phyloP scores from a whole-genome alignment of 2,113 vertebrate species.

The Cebidichthys violaceus region DNA sequence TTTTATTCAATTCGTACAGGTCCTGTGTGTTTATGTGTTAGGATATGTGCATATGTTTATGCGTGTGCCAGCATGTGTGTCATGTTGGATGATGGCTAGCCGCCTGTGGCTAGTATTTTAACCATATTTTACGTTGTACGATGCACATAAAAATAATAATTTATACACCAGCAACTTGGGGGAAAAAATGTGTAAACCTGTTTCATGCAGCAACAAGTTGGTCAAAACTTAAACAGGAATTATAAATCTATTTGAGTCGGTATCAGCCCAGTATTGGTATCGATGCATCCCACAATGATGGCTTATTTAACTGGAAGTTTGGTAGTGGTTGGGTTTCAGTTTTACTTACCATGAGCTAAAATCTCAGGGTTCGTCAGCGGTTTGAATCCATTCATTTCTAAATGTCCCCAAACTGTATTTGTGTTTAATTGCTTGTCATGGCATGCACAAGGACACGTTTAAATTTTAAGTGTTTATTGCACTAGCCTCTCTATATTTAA shows the following conservation, averaged over 20 bases:
- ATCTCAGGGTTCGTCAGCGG: background rate
- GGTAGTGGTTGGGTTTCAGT: background rate
- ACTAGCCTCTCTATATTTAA: background rate
- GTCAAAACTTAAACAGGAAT: background rate
- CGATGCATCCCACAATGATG: background rate
- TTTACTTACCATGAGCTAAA: background rate
- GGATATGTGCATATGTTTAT: background rate
- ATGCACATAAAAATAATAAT: background rate
- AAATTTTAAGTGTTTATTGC: background rate
- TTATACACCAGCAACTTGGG: no score
- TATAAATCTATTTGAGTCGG: background rate
- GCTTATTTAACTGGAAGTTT: background rate
- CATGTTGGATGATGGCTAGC: background rate
- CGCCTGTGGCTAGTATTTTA: background rate
- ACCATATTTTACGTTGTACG: background rate
- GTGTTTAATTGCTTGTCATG: background rate
- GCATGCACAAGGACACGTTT: background rate
- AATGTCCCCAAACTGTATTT: background rate
- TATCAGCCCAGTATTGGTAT: no score
- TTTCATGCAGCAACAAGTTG: background rate
- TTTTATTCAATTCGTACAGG: background rate
- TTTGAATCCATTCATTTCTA: background rate
- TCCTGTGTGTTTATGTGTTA: background rate
- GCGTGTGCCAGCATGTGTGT: background rate
- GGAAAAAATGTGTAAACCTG: background rate